These are phyloP conservation scores for Corythoichthys haematopterus DNA, from an alignment of 2,113 vertebrate species.

Conservation along the genomic window DNA sequence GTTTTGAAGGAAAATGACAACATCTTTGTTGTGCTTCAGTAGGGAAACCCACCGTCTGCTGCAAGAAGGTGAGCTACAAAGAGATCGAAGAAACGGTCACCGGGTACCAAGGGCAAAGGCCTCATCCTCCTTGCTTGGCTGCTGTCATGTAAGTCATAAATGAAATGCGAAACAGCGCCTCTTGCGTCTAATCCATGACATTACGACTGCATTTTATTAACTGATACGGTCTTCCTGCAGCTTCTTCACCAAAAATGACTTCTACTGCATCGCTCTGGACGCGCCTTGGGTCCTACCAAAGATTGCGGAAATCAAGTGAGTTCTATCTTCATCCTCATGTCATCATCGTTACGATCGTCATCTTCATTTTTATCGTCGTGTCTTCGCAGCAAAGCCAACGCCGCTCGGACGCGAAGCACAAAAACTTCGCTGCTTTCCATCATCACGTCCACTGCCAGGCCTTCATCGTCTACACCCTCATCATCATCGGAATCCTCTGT, in stretches of 20 bases:
- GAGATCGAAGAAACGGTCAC: conserved; percentile 18
- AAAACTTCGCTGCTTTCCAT: conserved; percentile 22
- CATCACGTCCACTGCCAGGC: conserved; percentile 23
- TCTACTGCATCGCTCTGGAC: neutral
- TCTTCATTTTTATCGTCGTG: neutral
- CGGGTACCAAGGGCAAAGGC: neutral
- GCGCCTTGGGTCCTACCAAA: conserved; percentile 23
- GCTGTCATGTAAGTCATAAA: conserved; percentile 50
- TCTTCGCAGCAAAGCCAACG: conserved; percentile 11
- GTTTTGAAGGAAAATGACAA: neutral
- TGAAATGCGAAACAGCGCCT: neutral
- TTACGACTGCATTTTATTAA: too few species aligned
- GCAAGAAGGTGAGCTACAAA: neutral
- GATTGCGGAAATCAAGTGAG: neutral
- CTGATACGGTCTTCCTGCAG: conserved; percentile 20
- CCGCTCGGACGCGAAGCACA: accelerated
- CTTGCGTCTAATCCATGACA: neutral
- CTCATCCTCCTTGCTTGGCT: conserved; percentile 8
- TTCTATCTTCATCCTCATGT: neutral
- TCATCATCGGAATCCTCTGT: neutral
- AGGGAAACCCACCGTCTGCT: conserved; percentile 37
- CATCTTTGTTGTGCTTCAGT: neutral
- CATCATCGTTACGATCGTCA: neutral
- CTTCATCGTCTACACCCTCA: neutral
- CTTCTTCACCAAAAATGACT: conserved; percentile 27